These are phyloP conservation scores for Sphenopsis melanotis DNA, from an alignment of 2,797 vertebrate genomes.

Conservation along the genomic window DNA sequence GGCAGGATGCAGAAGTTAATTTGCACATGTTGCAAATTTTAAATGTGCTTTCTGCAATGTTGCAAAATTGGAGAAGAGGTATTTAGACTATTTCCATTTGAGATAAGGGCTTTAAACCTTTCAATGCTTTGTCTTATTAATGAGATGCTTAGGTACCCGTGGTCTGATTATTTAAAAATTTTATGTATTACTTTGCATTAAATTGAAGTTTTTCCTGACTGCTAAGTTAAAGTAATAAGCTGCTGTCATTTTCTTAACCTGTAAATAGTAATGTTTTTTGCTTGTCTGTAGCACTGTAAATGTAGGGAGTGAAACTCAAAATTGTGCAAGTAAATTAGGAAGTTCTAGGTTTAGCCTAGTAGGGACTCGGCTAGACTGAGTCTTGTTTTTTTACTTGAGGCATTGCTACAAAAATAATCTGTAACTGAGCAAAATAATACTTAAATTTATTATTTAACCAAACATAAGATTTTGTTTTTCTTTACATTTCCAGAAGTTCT, in stretches of 20 bases:
- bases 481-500: neutral
- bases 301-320: neutral
- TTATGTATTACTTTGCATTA: neutral
- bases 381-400: neutral
- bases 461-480: neutral
- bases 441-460: neutral
- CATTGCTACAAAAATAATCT: neutral
- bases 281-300: neutral
- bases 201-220: neutral
- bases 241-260: neutral
- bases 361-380: neutral
- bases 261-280: neutral
- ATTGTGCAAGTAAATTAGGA: neutral
- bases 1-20: neutral
- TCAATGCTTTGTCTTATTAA: neutral
- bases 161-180: neutral
- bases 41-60: neutral
- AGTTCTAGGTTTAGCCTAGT: neutral
- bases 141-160: neutral
- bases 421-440: neutral
- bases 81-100: neutral
- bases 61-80: neutral
- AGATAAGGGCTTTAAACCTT: neutral
- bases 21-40: neutral
- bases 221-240: neutral